Evolutionary conservation across 1,140 invertebrate genomes (phyloP), one percentile per base, ranked within the genome.

Genomic region (Platorchestia sp.): DNA sequence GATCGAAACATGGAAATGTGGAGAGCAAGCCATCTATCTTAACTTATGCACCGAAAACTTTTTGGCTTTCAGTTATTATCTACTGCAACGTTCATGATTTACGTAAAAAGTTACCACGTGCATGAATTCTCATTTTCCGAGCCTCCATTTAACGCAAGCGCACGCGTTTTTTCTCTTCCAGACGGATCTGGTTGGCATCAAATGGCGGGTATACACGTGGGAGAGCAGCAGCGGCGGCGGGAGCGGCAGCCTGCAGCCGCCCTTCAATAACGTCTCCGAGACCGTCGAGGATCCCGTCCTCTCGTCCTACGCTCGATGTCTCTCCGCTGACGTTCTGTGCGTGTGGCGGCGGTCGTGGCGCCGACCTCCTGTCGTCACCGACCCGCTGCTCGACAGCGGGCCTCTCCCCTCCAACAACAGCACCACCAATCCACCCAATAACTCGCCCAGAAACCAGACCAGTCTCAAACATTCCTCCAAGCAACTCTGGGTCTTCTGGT

Each of bases 401-500:
- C 96, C 89, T 75, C n/a, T 51, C 95, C 51, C 95, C 95, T 96
- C 96, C 86, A 16, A 96, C 96, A 95, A 86, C 96, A 96, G 91
- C 90, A 45, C 36, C 95, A 43, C 43, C 91, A 45, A 10, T 45
- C 95, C 98, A 97, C 98, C 98, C 53, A 43, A 95, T 95, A 95
- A 75, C 59, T 95, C 95, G 16, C 59, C 95, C 51, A 36, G 96
- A 51, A 95, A 95, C 91, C 95, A 96, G 95, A 51, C 43, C 51
- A 45, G 97, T 95, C 95, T 96, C 95, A 96, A 89, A 87, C 95
- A 95, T 95, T 95, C 90, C 95, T 98, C 98, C 97, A 99, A 99
- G 97, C 99, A 99, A 97, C 98, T 99, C 40, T 99, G 99, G 99
- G 98, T 99, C 97, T 99, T 99, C 97, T 99, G 99, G 99, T 99